A percentile compares a stretch with the other conserved stretches of the same genome.
Evolutionary conservation across 2,113 vertebrate genomes (phyloP).

Genomic region (Eleginops maclovinus): DNA sequence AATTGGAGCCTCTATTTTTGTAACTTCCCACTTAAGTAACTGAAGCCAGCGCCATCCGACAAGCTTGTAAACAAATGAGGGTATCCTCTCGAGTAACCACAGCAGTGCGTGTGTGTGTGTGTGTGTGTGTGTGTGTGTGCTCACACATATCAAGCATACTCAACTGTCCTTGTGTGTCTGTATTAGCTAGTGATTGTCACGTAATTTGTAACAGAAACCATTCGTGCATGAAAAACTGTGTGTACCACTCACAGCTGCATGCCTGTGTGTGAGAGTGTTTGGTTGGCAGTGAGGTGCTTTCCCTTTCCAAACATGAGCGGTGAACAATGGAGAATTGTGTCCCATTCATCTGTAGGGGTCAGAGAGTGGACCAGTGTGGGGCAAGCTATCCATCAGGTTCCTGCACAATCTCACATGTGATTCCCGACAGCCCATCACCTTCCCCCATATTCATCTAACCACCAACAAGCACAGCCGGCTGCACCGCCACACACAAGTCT

Average conservation of each 20-base stretch:
- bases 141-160: slow-evolving; percentile 31
- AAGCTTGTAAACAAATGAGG: slow-evolving; percentile 53
- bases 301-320: slow-evolving; percentile 31
- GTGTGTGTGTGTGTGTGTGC: background rate
- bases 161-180: slow-evolving; percentile 32
- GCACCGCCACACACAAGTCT: slow-evolving; percentile 36
- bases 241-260: slow-evolving; percentile 32
- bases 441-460: slow-evolving; percentile 23
- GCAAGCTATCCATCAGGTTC: slow-evolving; percentile 47
- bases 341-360: slow-evolving; percentile 50
- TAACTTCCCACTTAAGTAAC: slow-evolving; percentile 54
- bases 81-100: slow-evolving; percentile 28
- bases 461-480: slow-evolving; percentile 4
- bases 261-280: slow-evolving; percentile 21
- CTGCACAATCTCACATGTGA: slow-evolving; percentile 16
- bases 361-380: slow-evolving; percentile 36
- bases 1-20: slow-evolving; percentile 62
- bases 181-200: slow-evolving; percentile 49
- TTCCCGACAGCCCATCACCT: slow-evolving; percentile 13
- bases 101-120: slow-evolving; percentile 5
- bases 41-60: slow-evolving; percentile 27
- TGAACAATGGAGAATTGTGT: slow-evolving; percentile 55
- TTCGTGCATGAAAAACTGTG: slow-evolving; percentile 49
- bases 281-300: slow-evolving; percentile 7
- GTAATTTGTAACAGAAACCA: slow-evolving; percentile 43